phyloP scores from a whole-genome alignment of 2,888 invertebrate species.

The Trachelus tabidus region DNA sequence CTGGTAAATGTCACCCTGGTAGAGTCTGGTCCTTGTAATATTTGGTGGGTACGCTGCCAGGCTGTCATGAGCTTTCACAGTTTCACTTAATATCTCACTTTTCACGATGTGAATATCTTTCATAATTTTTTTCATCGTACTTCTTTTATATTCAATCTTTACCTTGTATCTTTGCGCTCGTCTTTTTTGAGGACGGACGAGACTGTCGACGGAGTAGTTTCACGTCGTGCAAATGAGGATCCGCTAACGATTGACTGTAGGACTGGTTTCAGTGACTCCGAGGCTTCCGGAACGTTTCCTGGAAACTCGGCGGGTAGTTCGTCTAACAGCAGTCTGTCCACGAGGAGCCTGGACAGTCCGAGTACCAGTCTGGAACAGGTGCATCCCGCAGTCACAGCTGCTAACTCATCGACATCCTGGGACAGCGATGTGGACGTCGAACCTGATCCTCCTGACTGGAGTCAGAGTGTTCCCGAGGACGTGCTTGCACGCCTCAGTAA shows the following conservation, averaged over 20 bases:
- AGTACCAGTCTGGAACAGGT: conserved; percentile 79
- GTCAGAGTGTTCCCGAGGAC: conserved; percentile 80
- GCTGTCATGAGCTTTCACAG: not conserved
- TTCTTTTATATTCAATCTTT: not conserved
- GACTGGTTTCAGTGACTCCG: conserved; percentile 61
- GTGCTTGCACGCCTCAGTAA: conserved; percentile 79
- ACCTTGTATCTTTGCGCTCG: not conserved
- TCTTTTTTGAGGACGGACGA: not conserved
- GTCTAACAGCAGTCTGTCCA: conserved; percentile 63
- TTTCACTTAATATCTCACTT: no score
- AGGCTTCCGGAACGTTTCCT: conserved; percentile 56
- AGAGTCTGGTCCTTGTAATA: not conserved
- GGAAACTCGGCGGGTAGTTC: conserved; percentile 64
- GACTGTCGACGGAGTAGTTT: not conserved
- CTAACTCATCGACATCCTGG: conserved; percentile 62
- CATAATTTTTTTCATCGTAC: not conserved
- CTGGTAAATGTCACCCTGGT: not conserved
- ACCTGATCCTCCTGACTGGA: conserved; percentile 83
- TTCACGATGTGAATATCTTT: no score
- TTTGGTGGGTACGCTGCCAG: not conserved
- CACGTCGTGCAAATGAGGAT: conserved; percentile 20
- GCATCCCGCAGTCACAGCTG: conserved; percentile 52
- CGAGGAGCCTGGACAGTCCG: conserved; percentile 75
- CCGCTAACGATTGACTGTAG: conserved; percentile 53
- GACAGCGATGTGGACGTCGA: conserved; percentile 70